These are phyloP conservation scores for Oeneis ivallda DNA, from an alignment of 2,888 invertebrate species.

Conservation along the genomic window DNA sequence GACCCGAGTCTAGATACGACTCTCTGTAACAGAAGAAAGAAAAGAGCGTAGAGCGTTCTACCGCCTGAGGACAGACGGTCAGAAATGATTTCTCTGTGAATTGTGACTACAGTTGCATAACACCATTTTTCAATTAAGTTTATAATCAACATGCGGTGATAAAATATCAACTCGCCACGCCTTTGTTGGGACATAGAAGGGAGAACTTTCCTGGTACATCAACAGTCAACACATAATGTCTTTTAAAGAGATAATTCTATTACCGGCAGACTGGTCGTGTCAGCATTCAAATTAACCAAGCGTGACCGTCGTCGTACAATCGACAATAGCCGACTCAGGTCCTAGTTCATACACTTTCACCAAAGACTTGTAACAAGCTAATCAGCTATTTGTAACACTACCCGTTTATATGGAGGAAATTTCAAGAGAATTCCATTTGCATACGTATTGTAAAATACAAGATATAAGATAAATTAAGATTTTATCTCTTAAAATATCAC, in stretches of 20 bases:
- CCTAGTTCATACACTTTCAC: slow-evolving; percentile 60
- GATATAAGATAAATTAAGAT: slow-evolving; percentile 7
- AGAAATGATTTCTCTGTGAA: slow-evolving; percentile 69
- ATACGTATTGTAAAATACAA: slow-evolving; percentile 3
- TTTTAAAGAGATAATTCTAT: slow-evolving; percentile 61
- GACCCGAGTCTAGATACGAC: slow-evolving; percentile 60
- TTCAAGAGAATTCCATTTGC: slow-evolving; percentile 16
- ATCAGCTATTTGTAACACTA: slow-evolving; percentile 42
- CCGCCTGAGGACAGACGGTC: slow-evolving; percentile 63
- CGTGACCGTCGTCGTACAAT: slow-evolving; percentile 65
- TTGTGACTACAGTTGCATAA: slow-evolving; percentile 67
- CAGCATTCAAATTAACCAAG: slow-evolving; percentile 66
- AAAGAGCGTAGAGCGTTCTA: slow-evolving; percentile 69
- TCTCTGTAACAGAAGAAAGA: slow-evolving; percentile 65
- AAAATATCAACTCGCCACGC: slow-evolving; percentile 37
- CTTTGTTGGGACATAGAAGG: slow-evolving; percentile 32
- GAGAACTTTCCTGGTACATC: slow-evolving; percentile 62
- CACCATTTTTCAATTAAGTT: slow-evolving; percentile 63
- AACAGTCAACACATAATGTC: slow-evolving; percentile 67
- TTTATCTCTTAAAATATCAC: slow-evolving; percentile 7
- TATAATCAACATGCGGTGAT: slow-evolving; percentile 38
- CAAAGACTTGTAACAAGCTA: slow-evolving; percentile 50
- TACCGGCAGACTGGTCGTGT: slow-evolving; percentile 55
- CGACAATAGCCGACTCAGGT: slow-evolving; percentile 53
- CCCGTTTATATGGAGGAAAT: slow-evolving; percentile 14